Conservation (phyloP, 2,888 invertebrate species). For the Erebia aethiops region DNA sequence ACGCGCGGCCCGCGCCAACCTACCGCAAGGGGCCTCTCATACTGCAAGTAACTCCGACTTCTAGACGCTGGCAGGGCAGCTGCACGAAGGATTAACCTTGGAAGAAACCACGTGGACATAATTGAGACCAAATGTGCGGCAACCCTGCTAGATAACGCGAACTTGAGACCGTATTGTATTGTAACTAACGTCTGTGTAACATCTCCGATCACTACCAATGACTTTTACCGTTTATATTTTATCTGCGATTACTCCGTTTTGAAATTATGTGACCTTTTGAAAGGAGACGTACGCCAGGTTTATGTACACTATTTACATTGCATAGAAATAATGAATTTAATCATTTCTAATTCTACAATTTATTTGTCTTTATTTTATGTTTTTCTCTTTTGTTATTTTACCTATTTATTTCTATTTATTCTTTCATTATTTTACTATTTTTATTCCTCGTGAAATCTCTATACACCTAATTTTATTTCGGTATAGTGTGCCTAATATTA, state of each 20-base stretch:
- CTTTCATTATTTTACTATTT: too few species aligned
- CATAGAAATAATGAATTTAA: too few species aligned
- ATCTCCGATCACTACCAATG: not conserved
- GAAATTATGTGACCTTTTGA: not conserved
- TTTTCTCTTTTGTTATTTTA: too few species aligned
- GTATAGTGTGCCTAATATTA: too few species aligned
- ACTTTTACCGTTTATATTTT: not conserved
- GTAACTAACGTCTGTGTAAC: not conserved
- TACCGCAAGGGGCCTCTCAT: not conserved
- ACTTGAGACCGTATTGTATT: not conserved
- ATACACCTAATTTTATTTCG: too few species aligned
- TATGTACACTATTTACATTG: too few species aligned
- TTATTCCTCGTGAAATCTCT: too few species aligned
- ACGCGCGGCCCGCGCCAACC: constrained; percentile 43
- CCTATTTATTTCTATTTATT: too few species aligned
- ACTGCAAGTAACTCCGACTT: constrained; percentile 4
- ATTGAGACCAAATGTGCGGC: not conserved
- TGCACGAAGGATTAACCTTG: not conserved
- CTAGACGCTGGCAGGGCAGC: not conserved
- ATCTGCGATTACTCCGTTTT: not conserved
- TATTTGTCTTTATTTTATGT: too few species aligned
- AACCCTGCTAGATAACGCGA: not conserved
- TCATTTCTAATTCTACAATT: too few species aligned
- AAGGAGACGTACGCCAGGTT: not conserved
- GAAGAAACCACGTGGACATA: not conserved